phyloP scores from a whole-genome alignment of 2,797 vertebrate genomes.

The Enoplosus armatus region DNA sequence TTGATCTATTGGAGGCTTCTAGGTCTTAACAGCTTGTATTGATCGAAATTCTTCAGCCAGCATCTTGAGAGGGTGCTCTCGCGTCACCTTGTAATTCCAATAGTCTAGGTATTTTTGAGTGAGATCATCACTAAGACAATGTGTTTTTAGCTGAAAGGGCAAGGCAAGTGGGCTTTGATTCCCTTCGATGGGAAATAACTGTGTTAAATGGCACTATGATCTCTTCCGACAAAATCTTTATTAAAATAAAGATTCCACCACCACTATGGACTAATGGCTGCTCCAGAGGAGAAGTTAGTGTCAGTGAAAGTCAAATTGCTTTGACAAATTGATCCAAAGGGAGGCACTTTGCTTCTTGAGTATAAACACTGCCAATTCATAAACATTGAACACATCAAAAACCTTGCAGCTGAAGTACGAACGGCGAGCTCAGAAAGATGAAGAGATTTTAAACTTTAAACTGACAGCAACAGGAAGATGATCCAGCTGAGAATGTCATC shows the following conservation, averaged over 20 bases:
- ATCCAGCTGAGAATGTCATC: slow-evolving; percentile 13
- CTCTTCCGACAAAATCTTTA: slow-evolving; percentile 50
- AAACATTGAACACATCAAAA: slow-evolving; percentile 15
- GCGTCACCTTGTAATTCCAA: slow-evolving; percentile 78
- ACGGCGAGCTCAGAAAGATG: slow-evolving; percentile 10
- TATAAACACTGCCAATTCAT: slow-evolving; percentile 31
- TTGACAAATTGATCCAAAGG: slow-evolving; percentile 37
- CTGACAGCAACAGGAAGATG: neutral
- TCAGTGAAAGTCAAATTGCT: slow-evolving; percentile 48
- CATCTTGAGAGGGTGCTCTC: slow-evolving; percentile 58
- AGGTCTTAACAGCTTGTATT: slow-evolving; percentile 78
- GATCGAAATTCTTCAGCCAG: slow-evolving; percentile 69
- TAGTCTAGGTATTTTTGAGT: slow-evolving; percentile 60
- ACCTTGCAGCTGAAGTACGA: slow-evolving; percentile 5
- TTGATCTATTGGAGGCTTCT: slow-evolving; percentile 78
- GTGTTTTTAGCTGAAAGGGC: slow-evolving; percentile 63
- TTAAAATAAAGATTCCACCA: slow-evolving; percentile 43
- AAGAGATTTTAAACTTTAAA: slow-evolving; percentile 17
- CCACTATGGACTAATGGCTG: slow-evolving; percentile 40
- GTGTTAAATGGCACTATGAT: slow-evolving; percentile 63
- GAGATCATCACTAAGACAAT: slow-evolving; percentile 61
- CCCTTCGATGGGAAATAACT: slow-evolving; percentile 56
- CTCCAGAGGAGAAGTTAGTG: slow-evolving; percentile 34
- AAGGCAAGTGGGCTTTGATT: slow-evolving; percentile 65
- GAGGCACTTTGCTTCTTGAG: slow-evolving; percentile 37